phyloP scores from a whole-genome alignment of 2,797 vertebrate genomes.

The Chelidonichthys spinosus region DNA sequence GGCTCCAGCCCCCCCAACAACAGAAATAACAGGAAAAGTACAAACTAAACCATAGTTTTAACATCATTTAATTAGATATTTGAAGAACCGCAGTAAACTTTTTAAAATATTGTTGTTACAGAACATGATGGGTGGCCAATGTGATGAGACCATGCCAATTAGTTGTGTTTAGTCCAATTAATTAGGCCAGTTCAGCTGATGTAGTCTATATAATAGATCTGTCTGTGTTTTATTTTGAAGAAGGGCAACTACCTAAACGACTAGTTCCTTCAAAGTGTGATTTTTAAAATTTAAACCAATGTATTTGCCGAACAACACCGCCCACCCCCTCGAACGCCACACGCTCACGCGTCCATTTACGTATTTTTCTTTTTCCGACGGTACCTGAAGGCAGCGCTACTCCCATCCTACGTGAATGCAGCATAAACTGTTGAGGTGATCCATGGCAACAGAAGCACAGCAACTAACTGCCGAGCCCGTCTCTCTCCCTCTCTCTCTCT shows the following conservation, averaged over 20 bases:
- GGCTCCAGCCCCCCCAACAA: no score
- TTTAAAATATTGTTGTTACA: background rate
- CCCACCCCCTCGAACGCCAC: conserved; percentile 9
- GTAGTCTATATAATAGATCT: background rate
- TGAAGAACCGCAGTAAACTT: no score
- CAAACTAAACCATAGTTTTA: no score
- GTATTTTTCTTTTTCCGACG: conserved; percentile 30
- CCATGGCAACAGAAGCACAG: conserved; percentile 88
- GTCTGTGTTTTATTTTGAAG: conserved; percentile 2
- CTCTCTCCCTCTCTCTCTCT: conserved; percentile 20
- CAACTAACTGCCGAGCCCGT: conserved; percentile 61
- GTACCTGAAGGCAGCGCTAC: conserved; percentile 63
- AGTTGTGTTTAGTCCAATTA: background rate
- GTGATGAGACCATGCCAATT: conserved; percentile 4
- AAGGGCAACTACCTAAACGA: background rate
- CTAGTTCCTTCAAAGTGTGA: background rate
- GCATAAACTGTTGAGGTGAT: conserved; percentile 84
- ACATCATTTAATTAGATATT: no score
- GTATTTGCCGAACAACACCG: background rate
- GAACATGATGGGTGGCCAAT: background rate
- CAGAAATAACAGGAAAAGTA: no score
- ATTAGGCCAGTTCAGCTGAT: conserved; percentile 9
- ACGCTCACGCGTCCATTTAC: background rate
- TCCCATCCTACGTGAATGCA: conserved; percentile 74
- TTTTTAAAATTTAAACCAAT: background rate